Evolutionary conservation across 2,797 vertebrate genomes (phyloP).

Genomic region (Podargus strigoides): DNA sequence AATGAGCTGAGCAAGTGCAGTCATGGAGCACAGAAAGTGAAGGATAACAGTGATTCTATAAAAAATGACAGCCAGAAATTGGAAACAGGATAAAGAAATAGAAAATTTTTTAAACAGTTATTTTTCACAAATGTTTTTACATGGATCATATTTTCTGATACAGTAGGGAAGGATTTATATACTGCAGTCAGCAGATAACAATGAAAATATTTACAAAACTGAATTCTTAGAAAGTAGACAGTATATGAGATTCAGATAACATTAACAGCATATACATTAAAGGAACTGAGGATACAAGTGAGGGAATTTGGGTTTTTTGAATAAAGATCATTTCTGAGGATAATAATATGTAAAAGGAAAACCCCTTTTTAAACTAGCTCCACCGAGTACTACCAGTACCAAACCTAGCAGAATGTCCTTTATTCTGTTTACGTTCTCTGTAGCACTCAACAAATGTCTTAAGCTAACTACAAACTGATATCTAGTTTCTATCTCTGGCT

Average conservation of each 20-base stretch:
- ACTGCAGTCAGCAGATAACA: neutral
- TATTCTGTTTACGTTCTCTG: neutral
- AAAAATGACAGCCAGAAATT: neutral
- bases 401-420: neutral
- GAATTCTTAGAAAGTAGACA: neutral
- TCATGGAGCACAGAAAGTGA: neutral
- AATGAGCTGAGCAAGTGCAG: neutral
- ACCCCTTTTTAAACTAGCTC: neutral
- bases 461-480: neutral
- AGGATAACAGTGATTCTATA: neutral
- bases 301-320: neutral
- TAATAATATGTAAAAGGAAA: neutral
- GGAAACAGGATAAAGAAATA: neutral
- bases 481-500: neutral
- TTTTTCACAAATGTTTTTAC: constrained; percentile 7
- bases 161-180: neutral
- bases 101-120: neutral
- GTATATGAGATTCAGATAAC: neutral
- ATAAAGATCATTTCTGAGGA: neutral
- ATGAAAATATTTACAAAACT: neutral
- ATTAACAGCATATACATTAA: neutral
- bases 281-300: neutral
- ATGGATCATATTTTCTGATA: constrained; percentile 1
- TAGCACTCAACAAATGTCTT: neutral
- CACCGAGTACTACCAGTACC: neutral